Evolutionary conservation across 1,140 invertebrate species (phyloP).

Genomic region (Papilio dardanus): DNA sequence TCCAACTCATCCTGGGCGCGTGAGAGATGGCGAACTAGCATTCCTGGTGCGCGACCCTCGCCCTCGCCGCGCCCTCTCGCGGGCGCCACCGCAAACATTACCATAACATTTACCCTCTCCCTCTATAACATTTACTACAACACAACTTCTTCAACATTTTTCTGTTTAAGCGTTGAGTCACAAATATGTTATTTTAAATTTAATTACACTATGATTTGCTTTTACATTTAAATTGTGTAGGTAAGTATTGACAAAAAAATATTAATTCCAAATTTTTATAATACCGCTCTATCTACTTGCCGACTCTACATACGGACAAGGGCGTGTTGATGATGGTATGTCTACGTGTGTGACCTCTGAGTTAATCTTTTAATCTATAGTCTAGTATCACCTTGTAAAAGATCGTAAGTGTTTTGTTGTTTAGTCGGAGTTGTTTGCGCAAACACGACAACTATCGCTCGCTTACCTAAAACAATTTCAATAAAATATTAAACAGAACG

Average conservation of each 20-base stretch:
- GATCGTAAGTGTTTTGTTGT: neutral
- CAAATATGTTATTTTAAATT: neutral
- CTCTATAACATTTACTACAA: neutral
- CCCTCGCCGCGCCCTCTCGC: slow-evolving; percentile 12
- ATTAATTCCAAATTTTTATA: too few species aligned
- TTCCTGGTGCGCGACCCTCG: slow-evolving; percentile 49
- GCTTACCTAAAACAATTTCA: neutral
- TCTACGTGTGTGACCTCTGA: too few species aligned
- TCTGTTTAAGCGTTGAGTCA: neutral
- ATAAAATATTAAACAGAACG: neutral
- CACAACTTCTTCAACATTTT: neutral
- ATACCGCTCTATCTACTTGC: too few species aligned
- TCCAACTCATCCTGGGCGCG: slow-evolving; percentile 76
- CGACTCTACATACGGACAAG: too few species aligned
- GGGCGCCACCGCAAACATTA: neutral
- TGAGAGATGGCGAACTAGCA: slow-evolving; percentile 70
- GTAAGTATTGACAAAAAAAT: too few species aligned
- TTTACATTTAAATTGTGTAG: too few species aligned
- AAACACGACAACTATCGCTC: neutral
- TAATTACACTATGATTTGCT: too few species aligned
- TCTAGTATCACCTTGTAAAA: neutral
- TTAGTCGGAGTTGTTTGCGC: neutral
- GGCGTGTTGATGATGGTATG: too few species aligned
- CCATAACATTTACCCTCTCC: neutral
- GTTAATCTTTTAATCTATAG: neutral